Evolutionary conservation across 1,140 invertebrate species (phyloP).

Genomic region (Drosophila asahinai): DNA sequence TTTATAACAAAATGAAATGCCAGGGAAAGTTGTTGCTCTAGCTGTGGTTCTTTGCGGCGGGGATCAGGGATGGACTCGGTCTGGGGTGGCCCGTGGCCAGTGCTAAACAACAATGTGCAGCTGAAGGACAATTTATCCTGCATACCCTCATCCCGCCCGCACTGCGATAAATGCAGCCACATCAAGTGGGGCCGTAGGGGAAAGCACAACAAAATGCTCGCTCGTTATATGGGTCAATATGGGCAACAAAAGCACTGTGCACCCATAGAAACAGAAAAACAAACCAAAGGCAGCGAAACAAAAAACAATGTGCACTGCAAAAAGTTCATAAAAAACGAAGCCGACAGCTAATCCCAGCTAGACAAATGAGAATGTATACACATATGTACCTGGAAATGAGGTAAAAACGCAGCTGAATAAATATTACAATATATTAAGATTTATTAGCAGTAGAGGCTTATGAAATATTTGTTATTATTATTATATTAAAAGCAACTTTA

Average conservation of each 20-base stretch:
- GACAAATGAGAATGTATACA: background rate
- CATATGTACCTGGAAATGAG: background rate
- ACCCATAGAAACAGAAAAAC: constrained; percentile 35
- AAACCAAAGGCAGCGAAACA: constrained; percentile 31
- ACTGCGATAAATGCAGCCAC: constrained; percentile 57
- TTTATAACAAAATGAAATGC: constrained; percentile 77
- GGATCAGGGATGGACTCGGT: constrained; percentile 2
- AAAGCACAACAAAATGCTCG: constrained; percentile 47
- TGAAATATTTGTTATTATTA: background rate
- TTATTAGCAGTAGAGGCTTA: background rate
- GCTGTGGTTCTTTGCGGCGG: constrained; percentile 26
- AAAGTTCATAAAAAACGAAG: constrained; percentile 27
- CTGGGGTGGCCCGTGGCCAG: constrained; percentile 19
- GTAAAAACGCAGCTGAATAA: background rate
- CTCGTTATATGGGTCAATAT: constrained; percentile 76
- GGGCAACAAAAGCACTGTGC: constrained; percentile 70
- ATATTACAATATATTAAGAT: background rate
- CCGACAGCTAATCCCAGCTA: constrained; percentile 2
- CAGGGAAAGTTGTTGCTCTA: constrained; percentile 52
- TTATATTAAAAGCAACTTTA: no score
- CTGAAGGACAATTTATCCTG: constrained; percentile 63
- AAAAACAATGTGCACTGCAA: constrained; percentile 33
- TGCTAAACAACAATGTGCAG: constrained; percentile 67
- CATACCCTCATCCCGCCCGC: background rate
- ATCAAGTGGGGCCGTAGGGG: constrained; percentile 42